Percentiles rank a stretch among this genome's conserved stretches.
phyloP scores from a whole-genome alignment of 1,140 invertebrate genomes.

The Callitettix versicolor region DNA sequence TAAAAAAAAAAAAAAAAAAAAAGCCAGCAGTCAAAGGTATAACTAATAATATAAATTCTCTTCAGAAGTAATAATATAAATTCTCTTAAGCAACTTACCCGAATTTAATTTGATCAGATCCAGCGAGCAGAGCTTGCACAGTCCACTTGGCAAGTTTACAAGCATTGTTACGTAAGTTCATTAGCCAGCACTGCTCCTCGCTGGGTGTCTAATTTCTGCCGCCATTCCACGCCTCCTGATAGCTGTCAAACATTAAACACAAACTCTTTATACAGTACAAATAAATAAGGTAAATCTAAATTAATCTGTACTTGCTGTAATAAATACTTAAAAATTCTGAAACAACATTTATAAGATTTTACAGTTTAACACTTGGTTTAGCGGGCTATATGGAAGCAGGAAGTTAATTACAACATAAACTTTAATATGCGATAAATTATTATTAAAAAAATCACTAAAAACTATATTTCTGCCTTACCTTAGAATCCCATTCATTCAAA shows the following conservation, averaged over 20 bases:
- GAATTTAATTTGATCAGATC: slow-evolving; percentile 96
- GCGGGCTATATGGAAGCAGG: too few relatives aligned
- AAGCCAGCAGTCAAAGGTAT: too few relatives aligned
- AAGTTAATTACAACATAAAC: neutral
- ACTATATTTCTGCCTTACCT: slow-evolving; percentile 40
- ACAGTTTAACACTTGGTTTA: too few relatives aligned
- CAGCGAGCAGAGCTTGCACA: slow-evolving; percentile 88
- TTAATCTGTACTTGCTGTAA: neutral
- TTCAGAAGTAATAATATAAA: too few relatives aligned
- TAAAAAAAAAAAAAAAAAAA: too few relatives aligned
- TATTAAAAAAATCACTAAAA: neutral
- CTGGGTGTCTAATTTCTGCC: slow-evolving; percentile 93
- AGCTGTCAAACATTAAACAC: slow-evolving; percentile 37
- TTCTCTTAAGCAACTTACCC: slow-evolving; percentile 49
- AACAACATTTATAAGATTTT: too few relatives aligned
- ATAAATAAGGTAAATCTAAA: neutral
- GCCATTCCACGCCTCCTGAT: slow-evolving; percentile 95
- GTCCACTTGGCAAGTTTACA: slow-evolving; percentile 99
- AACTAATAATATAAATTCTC: too few relatives aligned
- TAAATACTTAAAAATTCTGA: neutral
- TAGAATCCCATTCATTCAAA: slow-evolving; percentile 97
- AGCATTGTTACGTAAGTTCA: slow-evolving; percentile 94
- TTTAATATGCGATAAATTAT: neutral
- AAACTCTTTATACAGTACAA: slow-evolving; percentile 13
- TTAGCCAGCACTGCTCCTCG: slow-evolving; percentile 95